phyloP scores from a whole-genome alignment of 37 sponge, comb jelly and placozoan species.

The Amphimedon queenslandica region DNA sequence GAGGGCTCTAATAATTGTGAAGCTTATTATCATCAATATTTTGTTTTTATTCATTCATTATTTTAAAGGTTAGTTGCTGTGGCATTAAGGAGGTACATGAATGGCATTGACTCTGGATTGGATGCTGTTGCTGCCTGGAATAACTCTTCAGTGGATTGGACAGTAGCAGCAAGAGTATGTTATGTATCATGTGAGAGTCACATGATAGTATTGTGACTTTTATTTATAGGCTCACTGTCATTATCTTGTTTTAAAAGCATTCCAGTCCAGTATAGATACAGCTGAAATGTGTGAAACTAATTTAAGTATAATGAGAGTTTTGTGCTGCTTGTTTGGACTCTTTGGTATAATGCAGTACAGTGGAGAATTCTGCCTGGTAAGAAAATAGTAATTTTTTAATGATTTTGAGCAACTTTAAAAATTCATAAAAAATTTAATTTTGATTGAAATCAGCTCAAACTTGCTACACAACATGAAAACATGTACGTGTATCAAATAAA shows the following conservation, averaged over 20 bases:
- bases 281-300: slow-evolving; percentile 35
- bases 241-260: slow-evolving; percentile 57
- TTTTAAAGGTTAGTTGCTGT: background rate
- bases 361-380: slow-evolving; percentile 57
- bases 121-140: slow-evolving; percentile 43
- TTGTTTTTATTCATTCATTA: too few species aligned
- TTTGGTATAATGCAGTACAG: slow-evolving; percentile 42
- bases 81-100: background rate
- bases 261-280: slow-evolving; percentile 40
- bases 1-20: too few species aligned
- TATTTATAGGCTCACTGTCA: slow-evolving; percentile 88
- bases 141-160: slow-evolving; percentile 53
- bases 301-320: slow-evolving; percentile 24
- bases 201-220: background rate
- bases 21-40: too few species aligned
- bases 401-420: too few species aligned
- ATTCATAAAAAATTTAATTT: too few species aligned
- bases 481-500: too few species aligned
- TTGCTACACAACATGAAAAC: too few species aligned
- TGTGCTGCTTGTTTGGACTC: slow-evolving; percentile 61
- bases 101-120: background rate
- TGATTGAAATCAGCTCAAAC: too few species aligned
- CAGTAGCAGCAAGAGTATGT: slow-evolving; percentile 39
- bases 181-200: background rate
- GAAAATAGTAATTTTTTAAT: too few species aligned